Evolutionary conservation across 2,797 vertebrate genomes (phyloP), one percentile per base, ranked within the genome.

Genomic region (Hippopotamyrus pictus): DNA sequence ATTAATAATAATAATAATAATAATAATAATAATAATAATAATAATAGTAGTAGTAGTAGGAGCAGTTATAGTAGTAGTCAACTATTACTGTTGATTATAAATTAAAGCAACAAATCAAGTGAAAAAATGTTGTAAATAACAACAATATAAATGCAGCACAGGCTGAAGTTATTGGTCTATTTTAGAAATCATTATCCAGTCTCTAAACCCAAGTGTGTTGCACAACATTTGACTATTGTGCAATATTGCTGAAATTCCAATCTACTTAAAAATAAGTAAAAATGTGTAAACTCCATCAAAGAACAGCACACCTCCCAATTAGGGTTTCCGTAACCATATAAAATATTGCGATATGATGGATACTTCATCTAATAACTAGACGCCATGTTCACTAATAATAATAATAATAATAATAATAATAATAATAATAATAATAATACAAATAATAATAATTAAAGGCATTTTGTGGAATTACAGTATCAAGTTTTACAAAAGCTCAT

Each of bases 151-250:
- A 79, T 37, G 54, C 54, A 29, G 12, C 14, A 11, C 11, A 44
- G 3, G 19, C 14, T 85, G 44, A 65, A n/a, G 83, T 29, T 9
- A 53, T 14, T 73, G 88, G 14, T 53, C 22, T 51, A 33, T 6
- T 85, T 51, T 73, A 50, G 17, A 69, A 86, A 73, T 86, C 57
- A 62, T 22, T 84, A 44, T 41, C n/a, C 14, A 37, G 88, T 11
- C 22, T 85, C 62, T 6, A 69, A 86, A 59, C 46, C 14, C 54
- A 89, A 85, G 54, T 33, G 51, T 85, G 19, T 86, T 89, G 83
- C 83, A 73, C 59, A 89, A 89, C 59, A 22, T 50, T 19, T 65
- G 46, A 53, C 41, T n/a, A 73, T 89, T 89, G 88, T 53, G 88
- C 83, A 89, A 89, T 65, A 33, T 12, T 22, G 48, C 48, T 86